These are phyloP conservation scores for Strix uralensis DNA, from an alignment of 2,113 vertebrate genomes.

Conservation along the genomic window DNA sequence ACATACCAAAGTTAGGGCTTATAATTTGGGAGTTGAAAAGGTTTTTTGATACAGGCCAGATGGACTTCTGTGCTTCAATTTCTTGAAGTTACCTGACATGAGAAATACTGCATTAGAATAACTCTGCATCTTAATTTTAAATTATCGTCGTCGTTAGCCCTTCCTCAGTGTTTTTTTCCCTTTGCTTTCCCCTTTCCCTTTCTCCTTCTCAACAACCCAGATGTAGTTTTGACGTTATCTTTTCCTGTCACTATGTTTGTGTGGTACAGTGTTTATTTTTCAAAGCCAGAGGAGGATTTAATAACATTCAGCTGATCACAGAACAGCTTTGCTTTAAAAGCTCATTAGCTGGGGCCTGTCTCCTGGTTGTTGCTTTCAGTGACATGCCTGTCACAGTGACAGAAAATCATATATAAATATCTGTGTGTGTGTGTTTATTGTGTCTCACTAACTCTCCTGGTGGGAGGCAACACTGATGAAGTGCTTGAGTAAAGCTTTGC, in stretches of 20 bases:
- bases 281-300: neutral
- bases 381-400: neutral
- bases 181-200: neutral
- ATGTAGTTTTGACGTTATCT: neutral
- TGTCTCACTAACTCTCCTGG: neutral
- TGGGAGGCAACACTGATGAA: neutral
- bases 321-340: conserved; percentile 38
- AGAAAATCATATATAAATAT: neutral
- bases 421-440: neutral
- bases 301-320: conserved; percentile 6
- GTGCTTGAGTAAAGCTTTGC: neutral
- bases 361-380: neutral
- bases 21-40: neutral
- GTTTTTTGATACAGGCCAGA: neutral
- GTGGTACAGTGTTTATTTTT: conserved; percentile 3
- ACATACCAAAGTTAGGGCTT: neutral
- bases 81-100: neutral
- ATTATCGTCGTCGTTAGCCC: neutral
- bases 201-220: neutral
- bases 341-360: conserved; percentile 19
- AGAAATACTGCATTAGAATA: neutral
- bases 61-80: neutral
- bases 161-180: neutral
- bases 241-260: neutral
- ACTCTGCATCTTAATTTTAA: neutral